Base-by-base conservation (phyloP, 2,888 invertebrate species). In the Dicyrtomina minuta region DNA sequence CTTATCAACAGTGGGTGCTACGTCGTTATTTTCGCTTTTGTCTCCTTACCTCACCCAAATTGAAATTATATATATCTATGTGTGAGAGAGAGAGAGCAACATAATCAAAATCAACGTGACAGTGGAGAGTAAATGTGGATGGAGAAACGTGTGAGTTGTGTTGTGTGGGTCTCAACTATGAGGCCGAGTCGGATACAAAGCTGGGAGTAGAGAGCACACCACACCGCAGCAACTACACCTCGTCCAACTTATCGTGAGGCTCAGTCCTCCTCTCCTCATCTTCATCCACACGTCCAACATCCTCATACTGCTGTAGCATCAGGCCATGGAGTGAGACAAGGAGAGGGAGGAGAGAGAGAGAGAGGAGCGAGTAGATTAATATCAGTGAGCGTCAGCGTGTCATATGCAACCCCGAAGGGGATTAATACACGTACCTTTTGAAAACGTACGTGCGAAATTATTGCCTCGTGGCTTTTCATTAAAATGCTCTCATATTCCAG, bases 391-490 rank as follows among this genome's bases (percentile, higher is more conserved):
- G 69, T 72, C 74, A 70, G 64, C 74, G 75, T 77, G 77, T 74
- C 74, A 73, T 70, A 70, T 61, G 65, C 56, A 59, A 43, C 70
- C 70, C 73, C 64, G 72, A 61, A 64, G 66, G 70, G 73, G 73
- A 73, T 74, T 66, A 70, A 68, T 65, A 59, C 72, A 66, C 70
- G 70, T 72, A 73, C 72, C 73, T 74, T 74, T 75, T 72, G 41
- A 43, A 66, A 68, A 68, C 66, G 70, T 73, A 73, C 74, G 75
- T 71, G 73, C 65, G 70, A 74, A 77, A 77, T 75, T 77, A 75
- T 75, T 75, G 72, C 72, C 71, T 74, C 71, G 72, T 72, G 74
- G 71, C 71, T 70, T 75, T 73, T 74, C 74, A 76, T 73, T 72
- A 74, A 66, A 72, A 69, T 72, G 56, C 49, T 68, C 70, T 70